These are phyloP conservation scores for Colletes collaris DNA, from an alignment of 2,888 invertebrate species.

Conservation along the genomic window DNA sequence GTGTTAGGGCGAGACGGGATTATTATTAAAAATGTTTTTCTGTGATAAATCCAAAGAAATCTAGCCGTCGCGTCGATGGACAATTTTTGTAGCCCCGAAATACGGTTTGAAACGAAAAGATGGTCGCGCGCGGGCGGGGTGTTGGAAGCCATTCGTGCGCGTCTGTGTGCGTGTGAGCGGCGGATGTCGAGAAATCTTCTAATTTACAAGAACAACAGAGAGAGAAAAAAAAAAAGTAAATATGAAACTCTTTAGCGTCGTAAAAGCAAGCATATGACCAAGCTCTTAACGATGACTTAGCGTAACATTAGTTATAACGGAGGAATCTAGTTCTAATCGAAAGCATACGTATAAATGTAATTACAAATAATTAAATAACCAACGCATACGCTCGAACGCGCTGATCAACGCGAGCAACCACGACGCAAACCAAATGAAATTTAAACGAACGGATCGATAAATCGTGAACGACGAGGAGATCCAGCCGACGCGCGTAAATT, in stretches of 20 bases:
- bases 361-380: slow-evolving; percentile 29
- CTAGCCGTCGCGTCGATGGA: slow-evolving; percentile 50
- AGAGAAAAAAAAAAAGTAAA: too few species aligned
- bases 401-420: slow-evolving; percentile 19
- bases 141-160: slow-evolving; percentile 2
- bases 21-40: slow-evolving; percentile 81
- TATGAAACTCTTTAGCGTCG: slow-evolving; percentile 44
- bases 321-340: slow-evolving; percentile 43
- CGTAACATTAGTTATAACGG: slow-evolving; percentile 38
- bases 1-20: slow-evolving; percentile 23
- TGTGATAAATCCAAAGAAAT: slow-evolving; percentile 80
- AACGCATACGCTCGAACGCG: slow-evolving; percentile 20
- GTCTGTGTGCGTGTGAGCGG: background rate
- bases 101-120: slow-evolving; percentile 32
- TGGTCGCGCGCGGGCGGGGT: background rate
- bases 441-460: slow-evolving; percentile 1
- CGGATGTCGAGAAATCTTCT: slow-evolving; percentile 32
- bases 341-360: slow-evolving; percentile 35
- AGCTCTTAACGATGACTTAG: slow-evolving; percentile 63
- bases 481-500: too few species aligned
- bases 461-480: background rate
- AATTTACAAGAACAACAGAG: slow-evolving; percentile 16
- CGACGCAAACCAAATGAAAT: slow-evolving; percentile 13
- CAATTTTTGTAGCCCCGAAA: slow-evolving; percentile 47
- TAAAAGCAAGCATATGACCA: slow-evolving; percentile 69